Percentiles rank a stretch among this genome's conserved stretches.
Conservation (phyloP, 37 sponge, comb jelly and placozoan species). For the Diacarnus erythraeanus region DNA sequence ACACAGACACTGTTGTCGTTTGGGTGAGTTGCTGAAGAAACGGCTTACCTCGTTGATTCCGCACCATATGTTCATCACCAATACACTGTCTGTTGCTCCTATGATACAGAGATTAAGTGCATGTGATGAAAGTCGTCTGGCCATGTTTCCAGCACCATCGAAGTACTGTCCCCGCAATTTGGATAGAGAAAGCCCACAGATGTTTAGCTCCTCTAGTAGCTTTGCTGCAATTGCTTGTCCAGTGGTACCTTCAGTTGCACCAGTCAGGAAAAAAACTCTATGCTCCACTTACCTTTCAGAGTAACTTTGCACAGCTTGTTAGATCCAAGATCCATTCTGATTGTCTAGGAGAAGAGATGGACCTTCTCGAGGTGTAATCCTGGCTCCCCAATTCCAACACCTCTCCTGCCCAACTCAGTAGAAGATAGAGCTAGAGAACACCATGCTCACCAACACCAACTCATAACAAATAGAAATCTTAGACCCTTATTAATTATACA, state of each 20-base stretch:
- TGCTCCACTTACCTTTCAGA: too few species aligned
- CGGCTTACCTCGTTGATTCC: slow-evolving; percentile 1
- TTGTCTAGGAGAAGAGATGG: too few species aligned
- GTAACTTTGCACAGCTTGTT: too few species aligned
- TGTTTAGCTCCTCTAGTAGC: slow-evolving; percentile 27
- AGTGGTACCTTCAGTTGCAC: slow-evolving; percentile 58
- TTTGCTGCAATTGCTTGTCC: slow-evolving; percentile 59
- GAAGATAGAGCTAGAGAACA: too few species aligned
- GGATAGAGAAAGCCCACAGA: slow-evolving; percentile 44
- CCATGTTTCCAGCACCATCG: slow-evolving; percentile 71
- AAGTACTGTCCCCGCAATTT: slow-evolving; percentile 68
- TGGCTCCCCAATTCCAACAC: too few species aligned
- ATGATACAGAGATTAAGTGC: slow-evolving; percentile 6
- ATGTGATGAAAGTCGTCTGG: slow-evolving; percentile 13
- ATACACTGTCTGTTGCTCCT: background rate
- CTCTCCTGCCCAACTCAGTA: too few species aligned
- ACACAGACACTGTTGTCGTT: background rate
- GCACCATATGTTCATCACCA: background rate
- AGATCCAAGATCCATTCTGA: too few species aligned
- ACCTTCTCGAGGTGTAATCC: too few species aligned
- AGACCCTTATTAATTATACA: too few species aligned
- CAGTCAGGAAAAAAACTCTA: too few species aligned
- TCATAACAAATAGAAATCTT: too few species aligned
- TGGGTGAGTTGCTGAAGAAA: background rate
- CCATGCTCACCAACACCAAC: too few species aligned